phyloP scores from a whole-genome alignment of 2,797 vertebrate species.

The Bovichtus variegatus region DNA sequence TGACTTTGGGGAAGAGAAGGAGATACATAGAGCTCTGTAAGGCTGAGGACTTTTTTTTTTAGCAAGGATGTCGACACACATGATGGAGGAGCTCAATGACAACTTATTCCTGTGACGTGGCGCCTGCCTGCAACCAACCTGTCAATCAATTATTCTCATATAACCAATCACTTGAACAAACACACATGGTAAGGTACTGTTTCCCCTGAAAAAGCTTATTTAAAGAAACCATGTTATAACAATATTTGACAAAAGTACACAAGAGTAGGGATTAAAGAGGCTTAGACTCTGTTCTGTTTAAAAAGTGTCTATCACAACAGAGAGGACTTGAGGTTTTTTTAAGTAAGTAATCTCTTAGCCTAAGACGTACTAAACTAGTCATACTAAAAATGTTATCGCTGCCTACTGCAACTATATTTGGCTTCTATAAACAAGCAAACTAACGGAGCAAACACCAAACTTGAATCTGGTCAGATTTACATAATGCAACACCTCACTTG shows the following conservation, averaged over 20 bases:
- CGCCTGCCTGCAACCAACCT: conserved; percentile 63
- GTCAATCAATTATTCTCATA: conserved; percentile 60
- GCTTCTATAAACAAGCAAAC: background rate
- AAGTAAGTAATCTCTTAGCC: conserved; percentile 72
- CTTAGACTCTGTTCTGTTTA: conserved; percentile 46
- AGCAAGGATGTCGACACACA: conserved; percentile 82
- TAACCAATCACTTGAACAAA: conserved; percentile 54
- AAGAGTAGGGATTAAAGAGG: conserved; percentile 42
- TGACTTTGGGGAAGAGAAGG: conserved; percentile 85
- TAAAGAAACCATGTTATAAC: conserved; percentile 44
- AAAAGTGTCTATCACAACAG: conserved; percentile 73
- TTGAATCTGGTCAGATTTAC: background rate
- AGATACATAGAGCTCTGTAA: conserved; percentile 59
- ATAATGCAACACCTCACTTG: too few relatives aligned
- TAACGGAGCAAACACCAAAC: background rate
- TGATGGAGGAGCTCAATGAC: conserved; percentile 83
- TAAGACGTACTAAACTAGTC: conserved; percentile 57
- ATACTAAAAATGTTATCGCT: conserved; percentile 39
- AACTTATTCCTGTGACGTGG: conserved; percentile 83
- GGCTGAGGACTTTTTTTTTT: conserved; percentile 74
- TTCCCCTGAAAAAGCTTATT: conserved; percentile 32
- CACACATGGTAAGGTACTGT: conserved; percentile 22
- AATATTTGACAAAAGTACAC: conserved; percentile 57
- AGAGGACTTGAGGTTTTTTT: conserved; percentile 74
- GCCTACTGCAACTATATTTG: background rate